Evolutionary conservation across 1,140 invertebrate species (phyloP).

Genomic region (Rhynchophorus ferrugineus): DNA sequence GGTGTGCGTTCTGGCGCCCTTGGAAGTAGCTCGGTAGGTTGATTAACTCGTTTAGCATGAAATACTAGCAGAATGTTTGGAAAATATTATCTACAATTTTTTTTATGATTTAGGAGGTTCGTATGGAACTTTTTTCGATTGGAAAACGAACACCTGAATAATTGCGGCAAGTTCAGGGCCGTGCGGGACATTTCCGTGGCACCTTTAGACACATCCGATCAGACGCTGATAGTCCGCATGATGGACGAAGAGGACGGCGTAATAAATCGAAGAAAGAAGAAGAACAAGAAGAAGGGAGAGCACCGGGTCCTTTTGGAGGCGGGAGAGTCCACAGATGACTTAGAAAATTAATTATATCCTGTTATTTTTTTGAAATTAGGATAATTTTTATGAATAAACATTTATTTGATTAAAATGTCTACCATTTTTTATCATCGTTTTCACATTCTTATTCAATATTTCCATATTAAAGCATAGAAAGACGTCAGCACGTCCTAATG

Average conservation of each 20-base stretch:
- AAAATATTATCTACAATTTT: neutral
- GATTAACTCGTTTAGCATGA: neutral
- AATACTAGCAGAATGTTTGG: neutral
- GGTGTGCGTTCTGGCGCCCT: slow-evolving; percentile 77
- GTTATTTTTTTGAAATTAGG: too few species aligned
- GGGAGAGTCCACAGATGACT: slow-evolving; percentile 43
- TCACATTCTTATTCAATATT: too few species aligned
- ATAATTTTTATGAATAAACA: too few species aligned
- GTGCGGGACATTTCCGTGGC: slow-evolving; percentile 97
- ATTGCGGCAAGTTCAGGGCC: slow-evolving; percentile 98
- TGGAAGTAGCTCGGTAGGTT: slow-evolving; percentile 88
- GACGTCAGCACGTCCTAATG: too few species aligned
- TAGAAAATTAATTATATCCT: slow-evolving; percentile 22
- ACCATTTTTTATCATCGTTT: too few species aligned
- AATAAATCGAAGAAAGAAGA: slow-evolving; percentile 59
- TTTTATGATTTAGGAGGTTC: slow-evolving; percentile 64
- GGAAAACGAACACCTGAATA: slow-evolving; percentile 99
- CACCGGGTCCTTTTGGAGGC: slow-evolving; percentile 39
- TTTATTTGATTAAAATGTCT: too few species aligned
- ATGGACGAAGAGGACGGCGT: slow-evolving; percentile 93
- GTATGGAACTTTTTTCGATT: slow-evolving; percentile 99
- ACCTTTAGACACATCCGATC: slow-evolving; percentile 89
- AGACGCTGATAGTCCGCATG: slow-evolving; percentile 83
- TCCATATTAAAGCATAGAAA: too few species aligned
- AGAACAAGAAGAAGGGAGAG: slow-evolving; percentile 38